Base-by-base conservation (phyloP, 2,113 vertebrate genomes). In the Neotoma lepida region DNA sequence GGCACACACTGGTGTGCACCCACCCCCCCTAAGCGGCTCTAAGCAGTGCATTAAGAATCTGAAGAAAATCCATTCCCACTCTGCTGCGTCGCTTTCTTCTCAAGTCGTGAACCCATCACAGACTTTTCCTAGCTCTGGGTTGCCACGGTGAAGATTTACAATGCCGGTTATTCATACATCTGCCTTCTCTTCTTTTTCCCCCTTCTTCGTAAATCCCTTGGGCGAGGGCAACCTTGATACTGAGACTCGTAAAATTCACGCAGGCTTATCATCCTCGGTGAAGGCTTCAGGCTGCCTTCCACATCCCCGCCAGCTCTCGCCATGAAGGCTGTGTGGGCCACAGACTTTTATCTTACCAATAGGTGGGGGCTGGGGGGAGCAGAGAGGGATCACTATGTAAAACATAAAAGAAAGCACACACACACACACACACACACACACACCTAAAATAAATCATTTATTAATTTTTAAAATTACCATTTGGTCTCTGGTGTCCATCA, bases 91-190 rank as follows among this genome's bases (percentile, higher is more conserved):
- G 98, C 98, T 99, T 99, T 98, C 98, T 99, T 98, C 98, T 98
- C 98, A 98, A 98, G 98, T 98, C 98, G 98, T 98, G 98, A 98
- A 98, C 98, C 98, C 98, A 98, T 98, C 98, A 99, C 98, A 98
- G 98, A 99, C 98, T 98, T 98, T 98, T 98, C 98, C 98, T 98
- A 98, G 98, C 98, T 98, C 98, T 98, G 98, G 98, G 99, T 99
- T 99, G 99, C 98, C 98, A 99, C 99, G 98, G 99, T 98, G 98
- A 99, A 99, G 98, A 99, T 99, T 99, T 99, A 99, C 98, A 99
- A 99, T 98, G 98, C 98, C 98, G 98, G 98, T 98, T 99, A 99
- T 99, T 99, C 98, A 99, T 98, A 98, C 98, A 98, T 98, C 98
- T 98, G 98, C 98, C 98, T 98, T 98, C 98, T 98, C 98, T 97